Base-by-base conservation (phyloP, 2,888 invertebrate species). In the Perizoma affinitatum region DNA sequence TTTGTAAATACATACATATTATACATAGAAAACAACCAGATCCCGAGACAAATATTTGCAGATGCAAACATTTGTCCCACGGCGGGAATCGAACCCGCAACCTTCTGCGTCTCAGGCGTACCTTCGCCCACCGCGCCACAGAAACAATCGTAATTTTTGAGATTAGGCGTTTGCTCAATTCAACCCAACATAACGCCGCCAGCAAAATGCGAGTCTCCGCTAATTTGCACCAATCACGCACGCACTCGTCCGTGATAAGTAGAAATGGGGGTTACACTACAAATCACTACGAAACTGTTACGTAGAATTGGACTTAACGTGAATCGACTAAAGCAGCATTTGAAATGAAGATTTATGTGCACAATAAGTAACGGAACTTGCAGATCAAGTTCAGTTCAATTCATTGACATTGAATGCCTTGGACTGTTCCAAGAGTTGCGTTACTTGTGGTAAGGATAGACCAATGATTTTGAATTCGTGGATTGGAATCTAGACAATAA, bases 201-300 rank as follows among this genome's bases (percentile, higher is more conserved):
- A 33, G 40, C 44, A 34, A 35, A 54, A 46, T 62, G 53, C 10
- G 6, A 53, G 48, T 44, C 36, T 38, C 74, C 75, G 79, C 75
- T 75, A 77, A 79, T 79, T 76, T 63, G 53, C 58, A 60, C 61
- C 77, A 71, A 75, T 78, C 76, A 78, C 65, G 64, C 76, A 78
- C 65, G 64, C 10, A 64, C 65, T 64, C 64, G 78, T 76, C 83
- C 86, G 87, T 87, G 87, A 82, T 86, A 87, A 86, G 68, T 70
- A 70, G 78, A 67, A 71, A 62, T 64, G 42, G 49, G 62, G 67
- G 55, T 53, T 60, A 59, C 46, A 35, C 38, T 22, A 34, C 48
- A 48, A 48, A 45, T 33, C 45, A 49, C 7, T 38, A 1, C 22
- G 9, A 41, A 22, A 48, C 42, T 48, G 48, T 8, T 47, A 33